Evolutionary conservation across 35 echinoderm and acorn worm genomes (phyloP).

Genomic region (Apostichopus parvimensis): DNA sequence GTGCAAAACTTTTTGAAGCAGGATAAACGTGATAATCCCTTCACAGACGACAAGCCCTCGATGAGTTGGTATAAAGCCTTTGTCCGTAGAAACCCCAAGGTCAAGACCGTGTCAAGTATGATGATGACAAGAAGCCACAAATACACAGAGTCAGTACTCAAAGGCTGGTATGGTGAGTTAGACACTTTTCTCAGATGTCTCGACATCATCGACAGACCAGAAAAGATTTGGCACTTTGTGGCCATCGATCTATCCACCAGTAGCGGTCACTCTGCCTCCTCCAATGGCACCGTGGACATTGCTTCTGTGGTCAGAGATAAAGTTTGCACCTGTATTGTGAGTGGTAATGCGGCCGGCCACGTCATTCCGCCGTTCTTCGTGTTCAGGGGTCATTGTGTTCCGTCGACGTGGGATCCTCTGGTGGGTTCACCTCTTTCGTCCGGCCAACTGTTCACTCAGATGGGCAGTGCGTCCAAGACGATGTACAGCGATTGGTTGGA

Average conservation of each 20-base stretch:
- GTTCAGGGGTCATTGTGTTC: conserved; percentile 50
- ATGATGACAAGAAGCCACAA: conserved; percentile 43
- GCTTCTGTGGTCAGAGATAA: conserved; percentile 17
- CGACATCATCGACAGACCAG: conserved; percentile 51
- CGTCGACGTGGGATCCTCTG: conserved; percentile 61
- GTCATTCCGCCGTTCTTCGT: conserved; percentile 61
- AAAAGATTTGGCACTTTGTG: conserved; percentile 53
- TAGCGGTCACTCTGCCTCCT: neutral
- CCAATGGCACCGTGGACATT: neutral
- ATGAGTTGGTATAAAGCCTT: conserved; percentile 75
- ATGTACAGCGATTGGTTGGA: conserved; percentile 67
- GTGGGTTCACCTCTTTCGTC: conserved; percentile 49
- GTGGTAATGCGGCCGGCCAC: conserved; percentile 51
- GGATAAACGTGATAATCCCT: conserved; percentile 61
- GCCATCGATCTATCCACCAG: conserved; percentile 36
- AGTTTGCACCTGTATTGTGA: conserved; percentile 40
- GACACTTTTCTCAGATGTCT: conserved; percentile 46
- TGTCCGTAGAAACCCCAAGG: conserved; percentile 53
- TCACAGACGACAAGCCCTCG: conserved; percentile 64
- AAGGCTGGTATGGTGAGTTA: conserved; percentile 56
- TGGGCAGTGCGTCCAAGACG: conserved; percentile 32
- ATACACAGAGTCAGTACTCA: conserved; percentile 27
- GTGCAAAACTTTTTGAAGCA: conserved; percentile 67
- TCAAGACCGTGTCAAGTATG: conserved; percentile 61
- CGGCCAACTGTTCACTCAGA: conserved; percentile 38